phyloP scores from a whole-genome alignment of 2,113 vertebrate genomes.

The Burhinus bistriatus region DNA sequence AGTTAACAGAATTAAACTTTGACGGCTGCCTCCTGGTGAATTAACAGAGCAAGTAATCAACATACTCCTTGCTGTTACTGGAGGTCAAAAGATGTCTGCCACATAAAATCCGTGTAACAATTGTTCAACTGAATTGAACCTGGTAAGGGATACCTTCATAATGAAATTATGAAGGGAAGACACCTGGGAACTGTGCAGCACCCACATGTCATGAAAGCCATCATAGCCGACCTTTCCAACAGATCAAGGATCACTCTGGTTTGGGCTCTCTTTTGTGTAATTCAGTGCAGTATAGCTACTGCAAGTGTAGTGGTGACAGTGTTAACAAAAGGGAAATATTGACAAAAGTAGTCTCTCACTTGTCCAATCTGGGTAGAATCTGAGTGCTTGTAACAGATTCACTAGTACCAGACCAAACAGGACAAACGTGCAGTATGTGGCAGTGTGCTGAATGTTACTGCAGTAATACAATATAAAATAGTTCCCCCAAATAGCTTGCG shows the following conservation, averaged over 20 bases:
- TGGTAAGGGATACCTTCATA: not conserved
- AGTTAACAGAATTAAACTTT: not conserved
- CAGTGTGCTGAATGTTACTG: not conserved
- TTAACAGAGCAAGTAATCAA: not conserved
- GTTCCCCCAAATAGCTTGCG: not conserved
- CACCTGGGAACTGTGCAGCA: not conserved
- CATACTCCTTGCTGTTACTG: not conserved
- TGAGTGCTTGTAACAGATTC: rapidly evolving
- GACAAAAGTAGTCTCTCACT: not conserved
- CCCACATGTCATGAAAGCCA: not conserved
- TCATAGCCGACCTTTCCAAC: not conserved
- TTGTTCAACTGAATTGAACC: not conserved
- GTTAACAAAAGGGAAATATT: not conserved
- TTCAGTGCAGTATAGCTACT: not conserved
- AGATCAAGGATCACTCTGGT: not conserved
- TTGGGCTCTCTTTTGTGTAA: not conserved
- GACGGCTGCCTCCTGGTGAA: not conserved
- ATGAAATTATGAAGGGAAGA: not conserved
- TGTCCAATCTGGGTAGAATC: not conserved
- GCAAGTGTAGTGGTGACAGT: not conserved
- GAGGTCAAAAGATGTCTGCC: not conserved
- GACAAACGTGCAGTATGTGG: not conserved
- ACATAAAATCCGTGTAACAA: rapidly evolving
- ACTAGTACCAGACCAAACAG: not conserved
- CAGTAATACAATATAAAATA: not conserved